Base-by-base conservation (phyloP, 1,140 invertebrate species). In the Kradibia gibbosae region DNA sequence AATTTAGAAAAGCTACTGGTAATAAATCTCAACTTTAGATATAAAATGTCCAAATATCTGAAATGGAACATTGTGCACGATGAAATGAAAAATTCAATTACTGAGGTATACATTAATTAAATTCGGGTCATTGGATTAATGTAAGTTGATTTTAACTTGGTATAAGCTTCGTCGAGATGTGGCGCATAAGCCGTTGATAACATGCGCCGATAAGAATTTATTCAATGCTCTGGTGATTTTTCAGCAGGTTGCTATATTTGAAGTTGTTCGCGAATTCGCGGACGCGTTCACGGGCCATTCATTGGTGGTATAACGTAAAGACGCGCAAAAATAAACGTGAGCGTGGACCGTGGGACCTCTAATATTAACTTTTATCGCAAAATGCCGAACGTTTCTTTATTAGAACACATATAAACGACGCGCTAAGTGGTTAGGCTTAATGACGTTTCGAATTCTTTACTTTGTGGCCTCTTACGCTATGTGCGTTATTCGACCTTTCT, bases 301-400 rank as follows among this genome's bases (percentile, higher is more conserved):
- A 77, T 48, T 34, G 57, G 57, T 31, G 25, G 17, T 15, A 42
- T 13, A 67, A 39, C 8, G 62, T 17, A 25, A 77, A 71, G 70
- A 34, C 70, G 31, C 39, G 45, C 39, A 34, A 73, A 74, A 80
- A 80, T 73, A 73, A 73, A 80, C 45, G 62, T 39, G 57, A 28
- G 11, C 17, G 31, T 62, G 34, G 45, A 55, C 22, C 28, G 7
- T 31, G 17, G 39, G 62, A 70, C 57, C 45, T 70, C 74, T 82
- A 82, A 82, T 82, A 82, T 82, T 82, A 82, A 82, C 74, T 82
- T 82, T 77, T 76, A 76, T 77, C 22, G 80, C 36, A n/a, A 70
- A 82, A 57, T 28, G 7, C 31, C 36, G 55, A 80, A 80, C 36
- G 15, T 72, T 39, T 42, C 71, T 80, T 80, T 80, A 80, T 67